phyloP scores from a whole-genome alignment of 1,140 invertebrate genomes.

The Saccostrea echinata region DNA sequence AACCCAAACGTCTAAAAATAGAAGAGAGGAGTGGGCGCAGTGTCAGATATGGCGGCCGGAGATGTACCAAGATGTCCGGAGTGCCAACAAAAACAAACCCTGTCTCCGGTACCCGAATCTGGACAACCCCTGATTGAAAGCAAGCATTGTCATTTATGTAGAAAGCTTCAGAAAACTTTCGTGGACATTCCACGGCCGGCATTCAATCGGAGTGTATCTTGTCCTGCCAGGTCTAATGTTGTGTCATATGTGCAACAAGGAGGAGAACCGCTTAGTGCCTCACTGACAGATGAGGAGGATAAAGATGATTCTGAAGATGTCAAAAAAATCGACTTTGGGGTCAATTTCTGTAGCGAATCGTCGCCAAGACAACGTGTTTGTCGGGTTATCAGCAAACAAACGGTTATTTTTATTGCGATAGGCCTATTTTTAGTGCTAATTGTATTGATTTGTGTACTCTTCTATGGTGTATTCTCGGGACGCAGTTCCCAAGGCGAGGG shows the following conservation, averaged over 20 bases:
- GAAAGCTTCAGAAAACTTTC: constrained; percentile 3
- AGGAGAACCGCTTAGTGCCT: not conserved
- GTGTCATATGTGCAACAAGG: not conserved
- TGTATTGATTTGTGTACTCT: not conserved
- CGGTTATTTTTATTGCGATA: not conserved
- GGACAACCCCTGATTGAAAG: not conserved
- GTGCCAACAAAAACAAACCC: not conserved
- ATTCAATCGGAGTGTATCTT: not conserved
- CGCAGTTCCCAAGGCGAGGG: not conserved
- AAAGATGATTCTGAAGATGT: not conserved
- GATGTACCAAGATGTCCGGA: not conserved
- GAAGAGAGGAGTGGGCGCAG: not conserved
- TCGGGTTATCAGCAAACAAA: not conserved
- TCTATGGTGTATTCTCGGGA: not conserved
- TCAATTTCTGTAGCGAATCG: not conserved
- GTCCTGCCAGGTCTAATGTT: not conserved
- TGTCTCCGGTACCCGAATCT: not conserved
- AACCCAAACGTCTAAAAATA: not conserved
- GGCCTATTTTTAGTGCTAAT: not conserved
- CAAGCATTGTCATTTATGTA: not conserved
- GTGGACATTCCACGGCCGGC: not conserved
- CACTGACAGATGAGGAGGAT: not conserved
- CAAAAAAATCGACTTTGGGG: not conserved
- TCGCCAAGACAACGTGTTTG: not conserved
- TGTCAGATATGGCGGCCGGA: not conserved